These are phyloP conservation scores for Rhagophthalmus giganteus DNA, from an alignment of 2,888 invertebrate species.

Conservation along the genomic window DNA sequence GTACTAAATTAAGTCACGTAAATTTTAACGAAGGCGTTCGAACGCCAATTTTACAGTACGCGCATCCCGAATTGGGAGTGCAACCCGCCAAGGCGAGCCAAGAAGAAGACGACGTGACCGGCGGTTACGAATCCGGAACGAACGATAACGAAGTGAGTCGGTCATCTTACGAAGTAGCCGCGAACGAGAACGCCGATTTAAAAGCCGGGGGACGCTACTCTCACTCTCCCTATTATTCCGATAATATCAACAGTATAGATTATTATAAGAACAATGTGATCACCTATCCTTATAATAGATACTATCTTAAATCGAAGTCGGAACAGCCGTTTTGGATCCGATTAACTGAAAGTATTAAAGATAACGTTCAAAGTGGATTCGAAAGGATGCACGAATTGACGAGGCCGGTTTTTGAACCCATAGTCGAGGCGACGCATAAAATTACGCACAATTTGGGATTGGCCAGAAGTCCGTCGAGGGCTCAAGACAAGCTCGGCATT, in stretches of 20 bases:
- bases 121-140: constrained; percentile 41
- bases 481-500: constrained; percentile 69
- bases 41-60: constrained; percentile 76
- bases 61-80: constrained; percentile 77
- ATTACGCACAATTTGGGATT: constrained; percentile 77
- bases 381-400: constrained; percentile 70
- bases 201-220: constrained; percentile 43
- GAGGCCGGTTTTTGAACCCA: constrained; percentile 70
- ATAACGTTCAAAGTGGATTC: constrained; percentile 71
- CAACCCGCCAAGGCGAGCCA: constrained; percentile 69
- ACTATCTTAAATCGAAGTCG: constrained; percentile 65
- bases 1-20: constrained; percentile 60
- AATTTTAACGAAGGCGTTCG: constrained; percentile 72
- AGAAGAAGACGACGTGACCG: constrained; percentile 48
- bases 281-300: constrained; percentile 61
- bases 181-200: constrained; percentile 17
- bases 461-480: constrained; percentile 58
- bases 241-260: constrained; percentile 49
- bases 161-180: constrained; percentile 30
- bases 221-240: constrained; percentile 54
- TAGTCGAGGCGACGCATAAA: constrained; percentile 78
- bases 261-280: constrained; percentile 61
- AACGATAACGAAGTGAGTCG: constrained; percentile 39
- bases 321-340: constrained; percentile 72
- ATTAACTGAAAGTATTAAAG: constrained; percentile 72